Conservation (phyloP, 2,797 vertebrate genomes). For the Microtus californicus region DNA sequence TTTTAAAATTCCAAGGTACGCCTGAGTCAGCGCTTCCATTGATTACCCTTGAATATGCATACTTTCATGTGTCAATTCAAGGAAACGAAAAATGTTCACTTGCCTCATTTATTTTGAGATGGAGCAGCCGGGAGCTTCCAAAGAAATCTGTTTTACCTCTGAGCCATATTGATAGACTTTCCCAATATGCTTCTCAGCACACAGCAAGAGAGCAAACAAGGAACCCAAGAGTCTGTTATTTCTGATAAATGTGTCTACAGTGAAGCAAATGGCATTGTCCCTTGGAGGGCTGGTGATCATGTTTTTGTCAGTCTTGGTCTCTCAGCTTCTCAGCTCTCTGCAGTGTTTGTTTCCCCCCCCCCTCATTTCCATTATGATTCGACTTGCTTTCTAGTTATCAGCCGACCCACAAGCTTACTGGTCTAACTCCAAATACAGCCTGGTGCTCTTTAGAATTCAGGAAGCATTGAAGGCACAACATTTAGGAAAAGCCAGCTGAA, state of each 20-base stretch:
- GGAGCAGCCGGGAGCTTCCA: neutral
- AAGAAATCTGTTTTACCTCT: neutral
- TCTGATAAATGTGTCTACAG: constrained; percentile 9
- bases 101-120: neutral
- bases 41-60: neutral
- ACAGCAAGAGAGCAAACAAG: neutral
- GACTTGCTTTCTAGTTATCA: neutral
- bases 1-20: neutral
- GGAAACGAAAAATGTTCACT: neutral
- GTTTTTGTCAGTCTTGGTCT: neutral
- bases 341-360: neutral
- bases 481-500: neutral
- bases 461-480: neutral
- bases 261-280: neutral
- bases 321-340: neutral
- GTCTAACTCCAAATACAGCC: neutral
- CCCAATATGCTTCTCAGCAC: neutral
- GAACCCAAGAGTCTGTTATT: neutral
- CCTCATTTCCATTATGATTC: constrained; percentile 12
- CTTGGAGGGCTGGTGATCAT: neutral
- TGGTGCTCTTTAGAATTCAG: constrained; percentile 28
- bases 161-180: neutral
- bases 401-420: neutral
- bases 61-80: neutral
- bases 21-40: neutral